Percentiles rank a stretch among this genome's conserved stretches.
Evolutionary conservation across 1,140 invertebrate species (phyloP).

Genomic region (Myzus persicae): DNA sequence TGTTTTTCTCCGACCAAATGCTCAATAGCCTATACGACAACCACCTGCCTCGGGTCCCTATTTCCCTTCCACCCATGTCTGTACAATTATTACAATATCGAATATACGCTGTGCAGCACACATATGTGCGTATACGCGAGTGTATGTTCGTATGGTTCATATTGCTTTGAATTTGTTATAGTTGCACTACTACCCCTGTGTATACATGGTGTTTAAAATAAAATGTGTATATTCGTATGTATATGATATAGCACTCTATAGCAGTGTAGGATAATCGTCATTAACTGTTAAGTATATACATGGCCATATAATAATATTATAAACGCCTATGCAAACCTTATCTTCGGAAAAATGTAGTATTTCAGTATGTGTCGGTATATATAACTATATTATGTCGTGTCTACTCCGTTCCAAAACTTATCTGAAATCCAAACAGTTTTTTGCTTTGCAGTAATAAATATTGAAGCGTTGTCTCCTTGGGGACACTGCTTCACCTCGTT

Average conservation of each 20-base stretch:
- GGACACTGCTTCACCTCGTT: too few relatives aligned
- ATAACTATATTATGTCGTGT: not conserved
- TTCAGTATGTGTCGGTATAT: not conserved
- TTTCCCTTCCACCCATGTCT: not conserved
- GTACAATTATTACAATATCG: not conserved
- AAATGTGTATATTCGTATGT: not conserved
- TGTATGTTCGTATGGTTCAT: not conserved
- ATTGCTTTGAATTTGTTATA: not conserved
- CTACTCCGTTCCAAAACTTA: not conserved
- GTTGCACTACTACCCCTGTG: not conserved
- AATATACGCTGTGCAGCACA: not conserved
- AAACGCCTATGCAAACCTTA: not conserved
- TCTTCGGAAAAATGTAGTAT: not conserved
- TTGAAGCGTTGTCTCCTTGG: not conserved
- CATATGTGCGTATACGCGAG: not conserved
- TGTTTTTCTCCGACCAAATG: conserved; percentile 17
- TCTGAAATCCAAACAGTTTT: not conserved
- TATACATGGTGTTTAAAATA: not conserved
- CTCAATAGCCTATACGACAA: conserved; percentile 20
- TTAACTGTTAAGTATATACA: not conserved
- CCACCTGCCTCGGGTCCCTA: conserved; percentile 19
- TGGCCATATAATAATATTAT: too few relatives aligned
- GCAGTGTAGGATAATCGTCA: not conserved
- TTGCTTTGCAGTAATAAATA: not conserved
- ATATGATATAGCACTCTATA: not conserved